These are phyloP conservation scores for Drosophila anceps DNA, from an alignment of 2,888 invertebrate species.

Conservation along the genomic window DNA sequence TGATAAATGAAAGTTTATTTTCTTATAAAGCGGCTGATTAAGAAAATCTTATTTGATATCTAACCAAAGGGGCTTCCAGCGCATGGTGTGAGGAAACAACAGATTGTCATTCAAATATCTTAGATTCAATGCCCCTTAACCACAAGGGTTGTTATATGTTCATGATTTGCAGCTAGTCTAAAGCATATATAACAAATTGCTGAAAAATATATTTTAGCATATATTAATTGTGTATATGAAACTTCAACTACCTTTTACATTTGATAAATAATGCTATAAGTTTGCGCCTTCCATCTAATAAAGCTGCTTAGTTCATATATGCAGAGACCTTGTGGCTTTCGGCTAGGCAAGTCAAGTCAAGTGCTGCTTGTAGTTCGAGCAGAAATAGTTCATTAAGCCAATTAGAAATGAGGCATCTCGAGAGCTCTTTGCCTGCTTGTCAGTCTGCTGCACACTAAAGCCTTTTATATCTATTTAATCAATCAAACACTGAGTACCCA, in stretches of 20 bases:
- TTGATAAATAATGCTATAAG: background rate
- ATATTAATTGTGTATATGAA: background rate
- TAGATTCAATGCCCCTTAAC: too few relatives aligned
- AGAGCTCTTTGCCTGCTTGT: background rate
- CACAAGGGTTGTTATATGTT: too few relatives aligned
- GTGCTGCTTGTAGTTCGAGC: background rate
- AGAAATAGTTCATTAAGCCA: slow-evolving; percentile 4
- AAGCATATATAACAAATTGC: background rate
- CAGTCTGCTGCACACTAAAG: background rate
- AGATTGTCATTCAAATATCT: too few relatives aligned
- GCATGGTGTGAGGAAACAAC: too few relatives aligned
- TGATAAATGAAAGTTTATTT: background rate
- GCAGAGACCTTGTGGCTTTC: background rate
- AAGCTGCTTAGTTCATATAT: background rate
- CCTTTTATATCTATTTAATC: slow-evolving; percentile 7
- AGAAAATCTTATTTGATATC: background rate
- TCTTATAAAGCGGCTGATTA: background rate
- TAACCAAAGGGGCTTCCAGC: too few relatives aligned
- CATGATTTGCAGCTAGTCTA: background rate
- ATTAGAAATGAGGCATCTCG: background rate
- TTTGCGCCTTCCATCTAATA: background rate
- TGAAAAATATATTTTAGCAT: background rate
- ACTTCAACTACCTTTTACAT: background rate
- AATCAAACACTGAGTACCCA: background rate
- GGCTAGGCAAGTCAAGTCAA: background rate